These are phyloP conservation scores for Abrostola triplasia DNA, from an alignment of 2,888 invertebrate genomes.

Conservation along the genomic window DNA sequence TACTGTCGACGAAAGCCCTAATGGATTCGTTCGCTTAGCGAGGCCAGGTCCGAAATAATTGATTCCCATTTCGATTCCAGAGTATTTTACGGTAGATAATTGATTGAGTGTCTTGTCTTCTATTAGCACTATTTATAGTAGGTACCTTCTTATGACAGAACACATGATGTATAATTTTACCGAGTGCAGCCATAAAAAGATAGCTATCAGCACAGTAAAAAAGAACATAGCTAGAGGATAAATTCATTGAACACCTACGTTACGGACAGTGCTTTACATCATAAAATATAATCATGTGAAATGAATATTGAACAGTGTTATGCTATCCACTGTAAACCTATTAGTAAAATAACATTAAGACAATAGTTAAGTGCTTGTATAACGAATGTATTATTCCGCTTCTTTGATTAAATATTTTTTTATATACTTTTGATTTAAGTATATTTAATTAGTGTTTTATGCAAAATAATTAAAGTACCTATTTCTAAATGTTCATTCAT, in stretches of 20 bases:
- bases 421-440: too few species aligned
- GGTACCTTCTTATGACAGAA: slow-evolving; percentile 9
- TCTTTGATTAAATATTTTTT: too few species aligned
- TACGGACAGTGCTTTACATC: slow-evolving; percentile 14
- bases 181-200: slow-evolving; percentile 24
- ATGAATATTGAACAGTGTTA: slow-evolving; percentile 10
- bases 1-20: too few species aligned
- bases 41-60: slow-evolving; percentile 9
- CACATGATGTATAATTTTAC: slow-evolving; percentile 9
- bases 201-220: slow-evolving; percentile 15
- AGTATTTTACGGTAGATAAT: neutral
- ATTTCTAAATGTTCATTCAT: too few species aligned
- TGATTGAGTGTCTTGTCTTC: slow-evolving; percentile 13
- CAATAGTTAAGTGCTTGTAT: too few species aligned
- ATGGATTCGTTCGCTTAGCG: neutral
- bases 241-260: slow-evolving; percentile 14
- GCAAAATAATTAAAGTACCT: too few species aligned
- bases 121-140: slow-evolving; percentile 25
- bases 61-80: slow-evolving; percentile 28
- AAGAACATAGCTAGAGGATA: slow-evolving; percentile 18
- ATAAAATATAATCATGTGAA: slow-evolving; percentile 6
- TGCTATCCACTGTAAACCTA: slow-evolving; percentile 10
- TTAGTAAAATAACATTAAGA: neutral
- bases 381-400: too few species aligned
- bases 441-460: too few species aligned